Evolutionary conservation across 2,888 invertebrate species (phyloP).

Genomic region (Phengaris arion): DNA sequence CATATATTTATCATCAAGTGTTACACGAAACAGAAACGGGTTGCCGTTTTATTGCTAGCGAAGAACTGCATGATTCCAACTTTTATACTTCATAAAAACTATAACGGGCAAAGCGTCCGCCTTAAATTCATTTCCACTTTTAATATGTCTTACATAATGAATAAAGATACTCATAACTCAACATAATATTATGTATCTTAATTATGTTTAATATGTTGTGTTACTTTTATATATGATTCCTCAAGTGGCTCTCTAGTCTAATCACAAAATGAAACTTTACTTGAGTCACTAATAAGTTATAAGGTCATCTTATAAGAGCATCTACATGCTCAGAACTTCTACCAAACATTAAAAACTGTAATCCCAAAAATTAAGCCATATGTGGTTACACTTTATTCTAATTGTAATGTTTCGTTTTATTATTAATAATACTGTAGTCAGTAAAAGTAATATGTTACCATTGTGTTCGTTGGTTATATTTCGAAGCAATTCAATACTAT

Average conservation of each 20-base stretch:
- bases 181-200: background rate
- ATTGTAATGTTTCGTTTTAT: background rate
- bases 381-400: background rate
- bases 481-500: slow-evolving; percentile 8
- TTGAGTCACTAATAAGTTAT: background rate
- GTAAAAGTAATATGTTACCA: slow-evolving; percentile 1
- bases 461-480: slow-evolving; percentile 20
- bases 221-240: background rate
- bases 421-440: background rate
- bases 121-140: background rate
- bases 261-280: slow-evolving; percentile 1
- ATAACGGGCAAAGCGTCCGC: background rate
- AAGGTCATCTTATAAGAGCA: too few species aligned
- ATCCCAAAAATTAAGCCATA: background rate
- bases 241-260: slow-evolving; percentile 20
- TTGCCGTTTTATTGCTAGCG: too few species aligned
- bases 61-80: too few species aligned
- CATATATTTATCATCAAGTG: background rate
- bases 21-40: background rate
- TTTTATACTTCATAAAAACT: background rate
- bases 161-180: background rate
- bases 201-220: background rate
- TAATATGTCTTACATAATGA: background rate
- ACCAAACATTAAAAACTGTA: background rate
- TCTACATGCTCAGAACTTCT: background rate